phyloP scores from a whole-genome alignment of 1,140 invertebrate genomes.

The Penaeus vannamei region DNA sequence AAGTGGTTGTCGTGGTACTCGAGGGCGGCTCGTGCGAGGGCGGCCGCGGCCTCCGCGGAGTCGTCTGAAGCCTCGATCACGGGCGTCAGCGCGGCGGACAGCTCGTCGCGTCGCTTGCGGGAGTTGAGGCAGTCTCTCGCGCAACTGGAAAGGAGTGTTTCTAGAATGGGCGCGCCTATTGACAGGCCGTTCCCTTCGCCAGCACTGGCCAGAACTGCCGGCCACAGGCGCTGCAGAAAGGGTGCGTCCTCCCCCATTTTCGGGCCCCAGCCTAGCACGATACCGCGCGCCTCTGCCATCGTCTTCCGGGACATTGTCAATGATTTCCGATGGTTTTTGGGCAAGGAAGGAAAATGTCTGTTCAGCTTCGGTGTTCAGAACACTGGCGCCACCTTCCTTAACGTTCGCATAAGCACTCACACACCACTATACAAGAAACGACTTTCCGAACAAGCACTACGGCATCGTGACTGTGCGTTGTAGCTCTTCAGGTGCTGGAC shows the following conservation, averaged over 20 bases:
- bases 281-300: background rate
- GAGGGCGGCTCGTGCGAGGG: conserved; percentile 21
- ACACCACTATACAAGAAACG: too few species aligned
- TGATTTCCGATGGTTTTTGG: background rate
- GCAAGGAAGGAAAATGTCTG: background rate
- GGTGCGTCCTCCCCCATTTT: conserved; percentile 36
- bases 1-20: conserved; percentile 41
- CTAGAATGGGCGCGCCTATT: conserved; percentile 18
- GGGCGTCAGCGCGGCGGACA: conserved; percentile 33
- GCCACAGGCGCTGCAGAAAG: conserved; percentile 51
- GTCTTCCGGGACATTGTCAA: background rate
- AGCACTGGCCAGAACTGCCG: conserved; percentile 42
- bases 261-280: conserved; percentile 51
- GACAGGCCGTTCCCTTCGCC: conserved; percentile 28
- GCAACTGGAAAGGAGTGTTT: conserved; percentile 17
- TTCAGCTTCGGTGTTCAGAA: background rate
- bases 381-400: background rate
- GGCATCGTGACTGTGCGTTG: too few species aligned
- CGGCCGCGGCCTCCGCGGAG: background rate
- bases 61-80: conserved; percentile 47
- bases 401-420: too few species aligned
- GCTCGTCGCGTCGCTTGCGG: conserved; percentile 45
- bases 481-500: too few species aligned
- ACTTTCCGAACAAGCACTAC: too few species aligned
- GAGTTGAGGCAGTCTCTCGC: conserved; percentile 56